Evolutionary conservation across 2,888 invertebrate species (phyloP), one percentile per base, ranked within the genome.

Genomic region (Tuta absoluta): DNA sequence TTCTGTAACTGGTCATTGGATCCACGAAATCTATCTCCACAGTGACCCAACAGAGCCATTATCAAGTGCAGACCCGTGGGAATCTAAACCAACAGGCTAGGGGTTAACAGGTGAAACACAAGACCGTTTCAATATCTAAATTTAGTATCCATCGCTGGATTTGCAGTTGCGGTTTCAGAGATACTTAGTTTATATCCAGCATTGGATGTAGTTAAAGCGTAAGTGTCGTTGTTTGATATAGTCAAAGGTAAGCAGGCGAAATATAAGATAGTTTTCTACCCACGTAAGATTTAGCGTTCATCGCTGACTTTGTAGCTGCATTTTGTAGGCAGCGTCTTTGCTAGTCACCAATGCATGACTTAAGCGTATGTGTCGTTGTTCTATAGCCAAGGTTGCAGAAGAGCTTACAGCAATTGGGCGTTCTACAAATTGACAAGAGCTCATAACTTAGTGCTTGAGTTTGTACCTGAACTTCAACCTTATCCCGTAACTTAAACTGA

Each of bases 41-140:
- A 21, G 49, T 21, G 19, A 19, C 49, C 49, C 21, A 49, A 49
- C 49, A 24, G 14, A 53, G 28, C 28, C 28, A 33, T 28, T 56
- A 56, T 33, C 28, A 28, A 56, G 72, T 70, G 74, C 78, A 75
- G 72, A 67, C 72, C 75, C 80, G 81, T 82, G 82, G 81, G 81
- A 82, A 82, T 71, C 23, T 53, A 37, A 21, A 21, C 45, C 38
- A 53, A 14, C n/a, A 17, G 23, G 21, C 19, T 21, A 37, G 28
- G 37, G 45, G 58, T 59, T 59, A 59, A 59, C 58, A 59, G 58
- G 58, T 59, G 58, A 23, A 56, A 24, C n/a, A 28, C 28, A 51
- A 51, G 12, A 51, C 51, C 0, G 4, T 53, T 51, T 23, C 0
- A 1, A 53, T 14, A 3, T 2, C 24, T 19, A 23, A 11, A 21